Evolutionary conservation across 2,888 invertebrate species (phyloP).

Genomic region (Drosophila diplacantha): DNA sequence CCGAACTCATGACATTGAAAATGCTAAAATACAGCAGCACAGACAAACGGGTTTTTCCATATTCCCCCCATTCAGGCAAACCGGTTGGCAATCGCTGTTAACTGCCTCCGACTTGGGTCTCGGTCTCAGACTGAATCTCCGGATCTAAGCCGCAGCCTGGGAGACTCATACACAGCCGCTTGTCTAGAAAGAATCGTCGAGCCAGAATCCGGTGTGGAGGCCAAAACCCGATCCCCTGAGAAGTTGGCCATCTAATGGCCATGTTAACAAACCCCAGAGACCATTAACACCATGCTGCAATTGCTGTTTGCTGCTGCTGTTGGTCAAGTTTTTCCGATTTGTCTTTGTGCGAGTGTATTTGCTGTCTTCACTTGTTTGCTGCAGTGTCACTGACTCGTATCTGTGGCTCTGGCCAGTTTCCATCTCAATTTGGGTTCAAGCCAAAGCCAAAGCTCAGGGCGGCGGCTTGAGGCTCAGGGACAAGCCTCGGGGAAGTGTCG

Average conservation of each 20-base stretch:
- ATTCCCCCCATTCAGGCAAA: conserved; percentile 44
- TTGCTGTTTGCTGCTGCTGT: conserved; percentile 25
- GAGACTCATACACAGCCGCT: conserved; percentile 13
- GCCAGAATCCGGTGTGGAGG: conserved; percentile 14
- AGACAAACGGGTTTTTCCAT: conserved; percentile 59
- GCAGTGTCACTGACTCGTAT: conserved; percentile 41
- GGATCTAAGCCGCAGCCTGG: conserved; percentile 21
- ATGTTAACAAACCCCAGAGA: conserved; percentile 50
- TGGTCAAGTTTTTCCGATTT: conserved; percentile 38
- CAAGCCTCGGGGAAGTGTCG: conserved; percentile 15
- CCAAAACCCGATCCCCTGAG: conserved; percentile 33
- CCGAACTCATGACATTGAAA: conserved; percentile 63
- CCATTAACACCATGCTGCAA: conserved; percentile 50
- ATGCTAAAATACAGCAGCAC: conserved; percentile 48
- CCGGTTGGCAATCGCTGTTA: conserved; percentile 58
- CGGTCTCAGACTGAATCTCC: conserved; percentile 15
- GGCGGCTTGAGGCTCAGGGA: conserved; percentile 19
- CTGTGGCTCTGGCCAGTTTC: conserved; percentile 16
- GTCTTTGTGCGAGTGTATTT: conserved; percentile 9
- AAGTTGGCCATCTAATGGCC: conserved; percentile 47
- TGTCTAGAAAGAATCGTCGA: conserved; percentile 37
- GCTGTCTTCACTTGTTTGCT: conserved; percentile 21
- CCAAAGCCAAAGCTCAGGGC: conserved; percentile 37
- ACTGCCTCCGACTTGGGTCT: conserved; percentile 27
- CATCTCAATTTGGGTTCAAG: conserved; percentile 28